Percentiles rank a stretch among this genome's conserved stretches.
Evolutionary conservation across 2,797 vertebrate genomes (phyloP).

Genomic region (Tinamus major): DNA sequence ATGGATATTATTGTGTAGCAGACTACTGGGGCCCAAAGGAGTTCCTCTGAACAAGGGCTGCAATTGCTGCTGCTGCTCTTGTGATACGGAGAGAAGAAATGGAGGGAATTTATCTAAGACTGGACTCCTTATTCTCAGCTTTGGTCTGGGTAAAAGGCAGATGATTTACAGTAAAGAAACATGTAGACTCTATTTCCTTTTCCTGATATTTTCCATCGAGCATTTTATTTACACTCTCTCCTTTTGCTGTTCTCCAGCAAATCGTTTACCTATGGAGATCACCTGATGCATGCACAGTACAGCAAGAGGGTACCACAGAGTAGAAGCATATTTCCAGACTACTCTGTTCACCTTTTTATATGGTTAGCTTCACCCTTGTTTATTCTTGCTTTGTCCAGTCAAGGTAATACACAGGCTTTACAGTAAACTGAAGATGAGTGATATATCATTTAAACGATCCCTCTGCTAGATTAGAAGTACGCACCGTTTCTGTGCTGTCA

Average conservation of each 20-base stretch:
- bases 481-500: neutral
- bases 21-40: neutral
- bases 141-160: neutral
- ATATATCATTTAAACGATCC: constrained; percentile 51
- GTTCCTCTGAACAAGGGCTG: neutral
- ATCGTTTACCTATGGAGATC: neutral
- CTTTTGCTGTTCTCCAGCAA: neutral
- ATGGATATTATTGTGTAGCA: neutral
- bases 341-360: neutral
- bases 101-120: neutral
- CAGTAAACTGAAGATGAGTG: constrained; percentile 9
- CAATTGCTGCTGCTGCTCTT: neutral
- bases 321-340: neutral
- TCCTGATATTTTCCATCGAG: neutral
- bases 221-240: neutral
- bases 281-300: neutral
- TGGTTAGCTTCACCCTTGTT: neutral
- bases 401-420: neutral
- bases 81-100: neutral
- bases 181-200: neutral
- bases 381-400: neutral
- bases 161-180: neutral
- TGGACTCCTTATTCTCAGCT: neutral
- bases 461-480: neutral
- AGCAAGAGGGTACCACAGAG: neutral